Evolutionary conservation across 2,797 vertebrate species (phyloP).

Genomic region (Epinephelus awoara): DNA sequence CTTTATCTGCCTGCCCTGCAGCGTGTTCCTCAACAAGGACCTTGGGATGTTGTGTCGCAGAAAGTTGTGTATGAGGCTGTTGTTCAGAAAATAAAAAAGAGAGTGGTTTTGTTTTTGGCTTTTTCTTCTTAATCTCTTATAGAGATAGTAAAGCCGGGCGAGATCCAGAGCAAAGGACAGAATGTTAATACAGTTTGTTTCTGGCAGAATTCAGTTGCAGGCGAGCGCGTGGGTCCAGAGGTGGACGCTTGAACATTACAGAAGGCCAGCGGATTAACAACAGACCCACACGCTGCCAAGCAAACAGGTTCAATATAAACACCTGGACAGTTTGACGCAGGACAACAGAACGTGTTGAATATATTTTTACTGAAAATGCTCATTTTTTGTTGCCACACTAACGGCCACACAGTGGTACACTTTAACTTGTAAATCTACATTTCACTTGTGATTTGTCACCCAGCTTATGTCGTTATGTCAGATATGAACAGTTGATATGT

Average conservation of each 20-base stretch:
- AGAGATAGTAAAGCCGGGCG: background rate
- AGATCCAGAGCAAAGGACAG: background rate
- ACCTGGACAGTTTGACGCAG: background rate
- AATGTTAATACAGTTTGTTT: conserved; percentile 20
- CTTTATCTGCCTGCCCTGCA: conserved; percentile 38
- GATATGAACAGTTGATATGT: background rate
- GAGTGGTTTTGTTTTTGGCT: background rate
- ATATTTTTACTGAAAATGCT: background rate
- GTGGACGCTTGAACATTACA: background rate
- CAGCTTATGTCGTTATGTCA: background rate
- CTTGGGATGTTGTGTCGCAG: conserved; percentile 22
- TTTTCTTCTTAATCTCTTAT: conserved; percentile 17
- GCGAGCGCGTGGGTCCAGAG: conserved; percentile 11
- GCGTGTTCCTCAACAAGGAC: conserved; percentile 32
- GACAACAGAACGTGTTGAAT: background rate
- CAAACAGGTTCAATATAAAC: background rate
- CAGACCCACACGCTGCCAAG: background rate
- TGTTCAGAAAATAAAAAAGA: background rate
- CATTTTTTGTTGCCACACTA: too few species aligned
- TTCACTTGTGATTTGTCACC: background rate
- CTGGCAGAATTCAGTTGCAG: conserved; percentile 5
- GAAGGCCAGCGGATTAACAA: conserved; percentile 9
- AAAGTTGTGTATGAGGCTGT: conserved; percentile 25
- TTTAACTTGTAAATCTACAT: too few species aligned
- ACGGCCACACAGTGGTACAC: too few species aligned